phyloP scores from a whole-genome alignment of 2,888 invertebrate species.

The Eupelmus urozonus region DNA sequence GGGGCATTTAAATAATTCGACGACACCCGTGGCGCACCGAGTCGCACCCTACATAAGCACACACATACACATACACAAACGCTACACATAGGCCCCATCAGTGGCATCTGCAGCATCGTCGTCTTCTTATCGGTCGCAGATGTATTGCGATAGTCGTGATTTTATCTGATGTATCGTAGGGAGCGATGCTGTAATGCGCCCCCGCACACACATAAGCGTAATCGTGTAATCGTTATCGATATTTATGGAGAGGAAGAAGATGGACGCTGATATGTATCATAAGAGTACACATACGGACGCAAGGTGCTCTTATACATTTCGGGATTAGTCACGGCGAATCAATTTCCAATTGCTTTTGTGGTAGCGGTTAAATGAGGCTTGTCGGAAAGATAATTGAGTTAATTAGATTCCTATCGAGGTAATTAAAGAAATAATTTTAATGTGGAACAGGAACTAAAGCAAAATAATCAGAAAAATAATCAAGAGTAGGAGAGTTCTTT shows the following conservation, averaged over 20 bases:
- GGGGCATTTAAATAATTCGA: conserved; percentile 62
- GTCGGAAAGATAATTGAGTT: conserved; percentile 13
- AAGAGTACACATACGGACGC: not conserved
- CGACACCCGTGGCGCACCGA: conserved; percentile 49
- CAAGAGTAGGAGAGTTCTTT: no score
- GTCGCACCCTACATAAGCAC: not conserved
- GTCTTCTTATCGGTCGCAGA: conserved; percentile 10
- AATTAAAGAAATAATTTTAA: no score
- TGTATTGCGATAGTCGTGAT: not conserved
- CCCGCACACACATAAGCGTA: not conserved
- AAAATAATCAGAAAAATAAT: no score
- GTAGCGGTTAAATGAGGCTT: not conserved
- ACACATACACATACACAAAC: not conserved
- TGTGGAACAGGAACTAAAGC: no score
- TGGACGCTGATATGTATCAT: no score
- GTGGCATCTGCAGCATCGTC: conserved; percentile 51
- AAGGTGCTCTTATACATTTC: not conserved
- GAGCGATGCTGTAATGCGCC: not conserved
- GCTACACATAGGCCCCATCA: no score
- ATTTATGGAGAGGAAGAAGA: conserved; percentile 11
- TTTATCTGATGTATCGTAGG: not conserved
- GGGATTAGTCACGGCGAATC: conserved; percentile 29
- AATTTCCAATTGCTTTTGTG: conserved; percentile 16
- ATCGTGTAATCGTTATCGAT: conserved; percentile 11
- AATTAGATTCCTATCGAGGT: conserved; percentile 4